A percentile compares a stretch with the other conserved stretches of the same genome.
These are phyloP conservation scores for Furnarius figulus DNA, from an alignment of 2,113 vertebrate species.

Conservation along the genomic window DNA sequence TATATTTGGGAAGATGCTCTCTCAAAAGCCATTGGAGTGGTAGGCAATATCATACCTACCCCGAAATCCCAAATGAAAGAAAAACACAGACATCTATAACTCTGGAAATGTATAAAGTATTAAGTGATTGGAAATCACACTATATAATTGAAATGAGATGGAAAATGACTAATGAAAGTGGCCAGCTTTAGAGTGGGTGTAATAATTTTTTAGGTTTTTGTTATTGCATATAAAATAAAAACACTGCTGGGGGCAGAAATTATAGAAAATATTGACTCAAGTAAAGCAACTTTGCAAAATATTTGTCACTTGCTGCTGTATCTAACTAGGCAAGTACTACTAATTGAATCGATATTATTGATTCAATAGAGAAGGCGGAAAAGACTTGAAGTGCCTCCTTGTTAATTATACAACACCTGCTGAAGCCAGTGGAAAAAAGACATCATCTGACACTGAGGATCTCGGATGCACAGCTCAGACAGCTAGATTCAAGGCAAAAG, in stretches of 20 bases:
- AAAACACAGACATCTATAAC: not conserved
- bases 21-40: not conserved
- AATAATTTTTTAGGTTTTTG: constrained; percentile 12
- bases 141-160: constrained; percentile 7
- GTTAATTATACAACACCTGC: constrained; percentile 48
- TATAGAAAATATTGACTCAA: constrained; percentile 56
- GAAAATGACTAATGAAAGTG: constrained; percentile 46
- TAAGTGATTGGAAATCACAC: not conserved
- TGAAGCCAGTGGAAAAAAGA: constrained; percentile 29
- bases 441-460: not conserved
- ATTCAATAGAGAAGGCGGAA: not conserved
- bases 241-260: constrained; percentile 27
- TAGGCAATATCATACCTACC: not conserved
- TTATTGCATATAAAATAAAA: constrained; percentile 45
- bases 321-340: not conserved
- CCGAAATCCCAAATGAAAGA: not conserved
- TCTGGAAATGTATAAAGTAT: not conserved
- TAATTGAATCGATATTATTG: not conserved
- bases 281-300: constrained; percentile 24
- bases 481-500: not conserved
- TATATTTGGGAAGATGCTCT: not conserved
- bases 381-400: not conserved
- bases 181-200: constrained; percentile 56
- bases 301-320: constrained; percentile 1
- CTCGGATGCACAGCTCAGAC: not conserved